Percentiles rank a stretch among this genome's conserved stretches.
phyloP scores from a whole-genome alignment of 2,113 vertebrate species.

The Elgaria multicarinata region DNA sequence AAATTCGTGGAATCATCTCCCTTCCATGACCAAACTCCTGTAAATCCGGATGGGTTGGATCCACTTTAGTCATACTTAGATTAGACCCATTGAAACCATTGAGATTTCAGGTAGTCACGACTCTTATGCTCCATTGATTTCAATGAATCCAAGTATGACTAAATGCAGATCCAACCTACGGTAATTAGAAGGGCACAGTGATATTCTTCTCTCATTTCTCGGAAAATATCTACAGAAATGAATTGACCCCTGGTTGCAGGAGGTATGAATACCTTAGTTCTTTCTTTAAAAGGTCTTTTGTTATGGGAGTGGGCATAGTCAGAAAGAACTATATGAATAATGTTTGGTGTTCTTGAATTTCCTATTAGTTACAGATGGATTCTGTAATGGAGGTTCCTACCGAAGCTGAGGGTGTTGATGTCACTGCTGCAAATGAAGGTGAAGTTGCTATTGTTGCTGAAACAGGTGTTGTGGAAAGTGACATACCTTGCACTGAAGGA shows the following conservation, averaged over 20 bases:
- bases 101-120: too few relatives aligned
- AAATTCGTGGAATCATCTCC: background rate
- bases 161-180: background rate
- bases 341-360: background rate
- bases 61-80: too few relatives aligned
- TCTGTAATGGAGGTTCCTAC: background rate
- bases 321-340: background rate
- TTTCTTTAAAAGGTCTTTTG: background rate
- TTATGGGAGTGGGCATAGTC: accelerated
- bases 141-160: too few relatives aligned
- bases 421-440: background rate
- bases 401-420: background rate
- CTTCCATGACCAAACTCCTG: background rate
- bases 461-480: constrained; percentile 52
- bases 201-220: background rate
- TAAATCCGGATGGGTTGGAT: too few relatives aligned
- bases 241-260: background rate
- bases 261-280: background rate
- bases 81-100: too few relatives aligned
- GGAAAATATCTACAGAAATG: background rate
- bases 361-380: constrained; percentile 59
- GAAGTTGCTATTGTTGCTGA: background rate
- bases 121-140: too few relatives aligned
- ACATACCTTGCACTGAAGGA: constrained; percentile 66
- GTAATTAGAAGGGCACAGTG: background rate